Conservation (phyloP, 2,113 vertebrate species). For the Vulpes lagopus region DNA sequence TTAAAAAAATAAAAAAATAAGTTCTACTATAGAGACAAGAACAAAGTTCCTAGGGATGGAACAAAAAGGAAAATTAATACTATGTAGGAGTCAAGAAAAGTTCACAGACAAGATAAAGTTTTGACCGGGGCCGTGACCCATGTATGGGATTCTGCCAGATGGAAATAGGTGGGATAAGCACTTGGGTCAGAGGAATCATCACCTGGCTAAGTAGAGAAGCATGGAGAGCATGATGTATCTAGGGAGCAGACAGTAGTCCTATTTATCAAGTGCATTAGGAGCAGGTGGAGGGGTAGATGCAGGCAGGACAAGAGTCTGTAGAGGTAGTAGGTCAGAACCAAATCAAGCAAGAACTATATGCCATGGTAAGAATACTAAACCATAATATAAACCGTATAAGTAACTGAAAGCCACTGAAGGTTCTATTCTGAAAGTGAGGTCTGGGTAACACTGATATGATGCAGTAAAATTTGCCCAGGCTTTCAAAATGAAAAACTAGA, state of each 20-base stretch:
- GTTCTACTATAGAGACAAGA: neutral
- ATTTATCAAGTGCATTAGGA: neutral
- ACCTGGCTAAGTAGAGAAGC: neutral
- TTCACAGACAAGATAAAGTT: neutral
- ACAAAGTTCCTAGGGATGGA: neutral
- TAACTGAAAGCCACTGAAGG: neutral
- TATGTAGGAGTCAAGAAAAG: neutral
- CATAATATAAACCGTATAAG: neutral
- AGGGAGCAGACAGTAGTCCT: neutral
- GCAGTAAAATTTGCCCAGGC: neutral
- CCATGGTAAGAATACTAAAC: neutral
- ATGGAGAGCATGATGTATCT: neutral
- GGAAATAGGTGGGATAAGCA: neutral
- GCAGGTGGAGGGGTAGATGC: neutral
- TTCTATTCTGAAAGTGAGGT: constrained; percentile 31
- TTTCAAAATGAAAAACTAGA: neutral
- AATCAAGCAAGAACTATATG: neutral
- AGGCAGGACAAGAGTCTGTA: neutral
- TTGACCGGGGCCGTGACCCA: neutral
- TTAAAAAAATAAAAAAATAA: neutral
- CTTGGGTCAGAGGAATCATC: neutral
- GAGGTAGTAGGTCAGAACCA: neutral
- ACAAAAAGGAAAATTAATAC: neutral
- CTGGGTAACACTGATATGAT: neutral
- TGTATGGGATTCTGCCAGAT: neutral